Evolutionary conservation across 2,113 vertebrate genomes (phyloP), one percentile per base, ranked within the genome.

Genomic region (Alouatta palliata): DNA sequence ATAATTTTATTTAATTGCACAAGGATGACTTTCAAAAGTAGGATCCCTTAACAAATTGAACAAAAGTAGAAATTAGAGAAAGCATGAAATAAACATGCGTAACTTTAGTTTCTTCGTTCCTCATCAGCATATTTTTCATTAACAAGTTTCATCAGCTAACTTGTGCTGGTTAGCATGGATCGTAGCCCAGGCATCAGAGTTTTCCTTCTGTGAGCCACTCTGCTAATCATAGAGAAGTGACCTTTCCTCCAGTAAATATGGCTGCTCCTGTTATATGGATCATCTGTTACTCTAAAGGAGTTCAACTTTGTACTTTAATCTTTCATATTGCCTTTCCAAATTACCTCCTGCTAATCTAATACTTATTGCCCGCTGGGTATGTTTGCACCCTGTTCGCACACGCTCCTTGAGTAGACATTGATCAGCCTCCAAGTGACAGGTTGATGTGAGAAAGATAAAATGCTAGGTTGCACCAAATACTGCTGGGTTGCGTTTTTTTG

Each of bases 1-100:
- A 9, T 83, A 21, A 32, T 87, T 90, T 95, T 75, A 91, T 68
- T 94, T 79, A 7, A 96, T 68, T 87, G 6, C 0, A 83, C 16
- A 4, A n/a, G 6, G 64, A 21, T 32, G 13, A 66, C 14, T 76
- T 56, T 90, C 43, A 77, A 66, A 92, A 23, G 23, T 45, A 82
- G 3, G 20, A 30, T 30, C 37, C 25, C 40, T 84, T 91, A 58
- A 82, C 93, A 96, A 73, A 30, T 4, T 32, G 35, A 86, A 82
- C 30, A 23, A n/a, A 61, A 77, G 8, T 68, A 35, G 32, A 90
- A 92, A 56, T 47, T 85, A n/a, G 6, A 49, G 13, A 64, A 83
- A 64, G 3, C 8, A 37, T 85, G 45, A 75, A 73, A 45, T 71
- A 85, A 87, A 87, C 14, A 43, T 6, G 2, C 25, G 0, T 49